Evolutionary conservation across 2,888 invertebrate genomes (phyloP).

Genomic region (Cataglyphis altisquamis): DNA sequence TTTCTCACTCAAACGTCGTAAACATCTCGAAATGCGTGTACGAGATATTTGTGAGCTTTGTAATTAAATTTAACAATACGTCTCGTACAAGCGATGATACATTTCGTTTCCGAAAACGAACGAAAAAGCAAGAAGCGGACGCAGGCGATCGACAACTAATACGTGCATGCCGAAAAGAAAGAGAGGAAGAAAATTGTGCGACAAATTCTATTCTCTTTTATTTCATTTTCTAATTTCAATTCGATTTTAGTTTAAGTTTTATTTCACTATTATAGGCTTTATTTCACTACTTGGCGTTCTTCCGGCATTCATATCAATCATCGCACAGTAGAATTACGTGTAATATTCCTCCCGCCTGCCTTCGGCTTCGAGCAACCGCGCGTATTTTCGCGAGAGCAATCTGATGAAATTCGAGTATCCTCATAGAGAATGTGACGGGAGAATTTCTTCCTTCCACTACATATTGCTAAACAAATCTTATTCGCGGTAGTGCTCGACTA

Average conservation of each 20-base stretch:
- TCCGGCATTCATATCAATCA: constrained; percentile 47
- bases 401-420: constrained; percentile 7
- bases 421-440: neutral
- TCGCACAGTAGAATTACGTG: constrained; percentile 15
- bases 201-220: constrained; percentile 40
- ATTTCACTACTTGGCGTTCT: constrained; percentile 10
- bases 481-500: constrained; percentile 49
- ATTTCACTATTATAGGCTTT: constrained; percentile 25
- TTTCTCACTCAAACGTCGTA: constrained; percentile 20
- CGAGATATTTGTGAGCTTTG: constrained; percentile 26
- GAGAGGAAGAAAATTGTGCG: neutral
- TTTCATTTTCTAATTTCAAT: constrained; percentile 27
- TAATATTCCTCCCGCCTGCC: neutral
- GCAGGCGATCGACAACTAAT: constrained; percentile 27
- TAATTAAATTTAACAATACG: constrained; percentile 44
- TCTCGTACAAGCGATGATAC: constrained; percentile 7
- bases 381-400: neutral
- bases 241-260: constrained; percentile 24
- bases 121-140: neutral
- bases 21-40: constrained; percentile 4
- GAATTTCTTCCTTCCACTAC: constrained; percentile 23
- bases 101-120: constrained; percentile 10
- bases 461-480: constrained; percentile 52
- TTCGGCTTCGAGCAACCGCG: neutral
- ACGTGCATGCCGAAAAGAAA: neutral